phyloP scores from a whole-genome alignment of 2,113 vertebrate genomes.

The Centrocercus urophasianus region DNA sequence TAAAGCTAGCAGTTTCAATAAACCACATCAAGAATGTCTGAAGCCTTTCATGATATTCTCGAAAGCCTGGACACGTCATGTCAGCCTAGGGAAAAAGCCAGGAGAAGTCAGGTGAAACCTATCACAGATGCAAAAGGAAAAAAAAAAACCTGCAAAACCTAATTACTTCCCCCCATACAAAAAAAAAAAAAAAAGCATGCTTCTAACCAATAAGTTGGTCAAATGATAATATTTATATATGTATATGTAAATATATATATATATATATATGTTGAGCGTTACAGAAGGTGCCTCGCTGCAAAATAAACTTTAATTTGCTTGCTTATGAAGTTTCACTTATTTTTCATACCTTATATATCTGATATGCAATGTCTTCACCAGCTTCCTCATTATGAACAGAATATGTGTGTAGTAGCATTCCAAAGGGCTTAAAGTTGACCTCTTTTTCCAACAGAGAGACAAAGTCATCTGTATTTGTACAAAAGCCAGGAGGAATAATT shows the following conservation, averaged over 20 bases:
- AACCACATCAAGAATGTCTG: constrained; percentile 99
- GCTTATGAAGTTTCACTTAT: neutral
- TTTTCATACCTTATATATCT: constrained; percentile 91
- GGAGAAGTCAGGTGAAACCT: constrained; percentile 83
- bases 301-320: neutral
- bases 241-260: too few species aligned
- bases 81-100: constrained; percentile 90
- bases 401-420: constrained; percentile 90
- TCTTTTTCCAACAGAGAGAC: constrained; percentile 94
- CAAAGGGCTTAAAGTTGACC: constrained; percentile 95
- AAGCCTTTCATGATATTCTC: constrained; percentile 96
- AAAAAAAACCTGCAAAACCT: constrained; percentile 49
- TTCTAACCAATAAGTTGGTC: constrained; percentile 15
- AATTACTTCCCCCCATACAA: constrained; percentile 61
- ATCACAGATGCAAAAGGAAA: constrained; percentile 69
- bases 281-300: neutral
- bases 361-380: constrained; percentile 89
- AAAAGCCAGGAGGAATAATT: constrained; percentile 93
- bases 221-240: neutral
- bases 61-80: constrained; percentile 93
- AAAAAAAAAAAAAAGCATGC: neutral
- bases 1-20: constrained; percentile 99
- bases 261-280: neutral
- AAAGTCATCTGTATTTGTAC: constrained; percentile 92
- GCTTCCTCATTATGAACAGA: constrained; percentile 90